Evolutionary conservation across 2,113 vertebrate genomes (phyloP), one percentile per base, ranked within the genome.

Genomic region (Larimichthys polyactis): DNA sequence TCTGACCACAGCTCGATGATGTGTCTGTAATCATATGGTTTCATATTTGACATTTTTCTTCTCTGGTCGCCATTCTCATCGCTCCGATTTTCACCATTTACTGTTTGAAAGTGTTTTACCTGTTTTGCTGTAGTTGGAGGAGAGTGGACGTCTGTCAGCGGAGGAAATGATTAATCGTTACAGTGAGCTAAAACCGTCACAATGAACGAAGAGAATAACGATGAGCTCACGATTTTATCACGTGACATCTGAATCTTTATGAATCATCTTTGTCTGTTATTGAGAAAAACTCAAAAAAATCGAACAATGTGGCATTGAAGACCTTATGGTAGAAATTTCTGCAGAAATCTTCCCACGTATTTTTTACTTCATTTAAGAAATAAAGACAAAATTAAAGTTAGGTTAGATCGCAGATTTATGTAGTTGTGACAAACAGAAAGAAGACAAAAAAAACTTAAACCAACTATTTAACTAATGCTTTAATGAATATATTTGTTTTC

Each of bases 1-100:
- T 55, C 5, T 12, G 24, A 46, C 46, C 71, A 19, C 52, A 32
- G 49, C 49, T 10, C 40, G 24, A 20, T 69, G 70, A 81, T 43
- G 75, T 77, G 67, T 52, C 70, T 74, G 44, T 82, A 84, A 83
- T 88, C 81, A 62, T 16, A 67, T 0, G 40, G 62, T 66, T 83
- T 87, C 75, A 78, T 57, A 44, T 80, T 62, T 82, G 77, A 85
- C 68, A 79, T 81, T 79, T 81, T 70, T 71, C 64, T 60, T 67
- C 36, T 29, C 27, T 6, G 5, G 3, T 9, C 11, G 0, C 7
- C 20, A 14, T 20, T 51, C 54, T 48, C 29, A 19, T 43, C 36
- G 8, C 15, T 46, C 27, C 0, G 0, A 15, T 78, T 66, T 66
- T 68, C 54, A 55, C n/a, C 36, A 2, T 68, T 67, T 40, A 0